Evolutionary conservation across 2,888 invertebrate genomes (phyloP), one percentile per base, ranked within the genome.

Genomic region (Timema podura): DNA sequence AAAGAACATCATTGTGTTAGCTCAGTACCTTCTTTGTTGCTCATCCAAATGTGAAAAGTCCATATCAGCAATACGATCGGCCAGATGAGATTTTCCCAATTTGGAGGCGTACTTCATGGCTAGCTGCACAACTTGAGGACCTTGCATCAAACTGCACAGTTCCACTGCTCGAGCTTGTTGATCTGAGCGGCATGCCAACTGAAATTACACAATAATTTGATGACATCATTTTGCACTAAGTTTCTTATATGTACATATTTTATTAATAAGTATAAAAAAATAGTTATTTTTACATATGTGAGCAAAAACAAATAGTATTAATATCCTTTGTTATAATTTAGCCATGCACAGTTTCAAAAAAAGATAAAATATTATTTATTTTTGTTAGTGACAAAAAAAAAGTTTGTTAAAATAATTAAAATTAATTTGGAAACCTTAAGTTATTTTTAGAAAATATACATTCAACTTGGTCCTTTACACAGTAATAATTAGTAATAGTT

Each of bases 101-200:
- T 92, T 89, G 0, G 89, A 88, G 0, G 96, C 93, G 81, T 96
- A 97, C 79, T 93, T 94, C n/a, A 93, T 89, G 0, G 95, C 95
- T 51, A 95, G 82, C 73, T 91, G 91, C 51, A 96, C 81, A 0
- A 95, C 83, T 64, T 91, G 89, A 2, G 89, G 88, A 76, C 91
- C 91, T 44, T 89, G 88, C 77, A 96, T 86, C 76, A 95, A 84
- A 77, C 92, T 90, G 80, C 95, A 91, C 16, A 96, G 83, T 81
- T 97, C 96, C 65, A 93, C 82, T 0, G 95, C 96, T 57, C 96
- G 86, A 76, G 89, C 90, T 78, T 97, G 96, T 74, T 91, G 86
- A 79, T 93, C 92, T 75, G 89, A 89, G 75, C 91, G 88, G 77
- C 93, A 93, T 1, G 96, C 91, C 74, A 94, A 81, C 93, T 95